These are phyloP conservation scores for Pelochelys cantorii DNA, from an alignment of 2,797 vertebrate genomes.

Conservation along the genomic window DNA sequence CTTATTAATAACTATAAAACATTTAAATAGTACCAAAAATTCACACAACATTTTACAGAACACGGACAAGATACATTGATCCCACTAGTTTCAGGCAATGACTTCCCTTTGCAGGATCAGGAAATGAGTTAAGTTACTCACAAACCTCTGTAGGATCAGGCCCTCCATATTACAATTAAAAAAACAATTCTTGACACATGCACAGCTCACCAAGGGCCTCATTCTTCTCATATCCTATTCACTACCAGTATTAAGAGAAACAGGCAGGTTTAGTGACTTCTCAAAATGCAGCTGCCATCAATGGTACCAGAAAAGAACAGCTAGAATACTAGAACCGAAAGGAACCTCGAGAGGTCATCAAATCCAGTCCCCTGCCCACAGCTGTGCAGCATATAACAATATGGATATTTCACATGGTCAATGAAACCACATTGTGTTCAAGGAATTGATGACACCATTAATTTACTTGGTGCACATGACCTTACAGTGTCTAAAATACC, in stretches of 20 bases:
- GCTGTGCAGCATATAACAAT: background rate
- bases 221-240: background rate
- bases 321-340: too few relatives aligned
- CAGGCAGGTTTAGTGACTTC: background rate
- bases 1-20: background rate
- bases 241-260: rapidly evolving
- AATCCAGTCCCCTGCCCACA: too few relatives aligned
- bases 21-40: background rate
- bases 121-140: background rate
- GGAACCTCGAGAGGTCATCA: too few relatives aligned
- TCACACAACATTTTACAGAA: rapidly evolving
- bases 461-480: background rate
- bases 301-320: background rate
- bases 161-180: background rate
- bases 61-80: rapidly evolving
- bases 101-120: rapidly evolving
- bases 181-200: rapidly evolving
- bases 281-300: background rate
- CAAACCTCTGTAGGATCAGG: background rate
- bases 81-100: background rate
- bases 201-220: background rate
- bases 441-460: background rate
- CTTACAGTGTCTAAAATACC: background rate
- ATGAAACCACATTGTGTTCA: background rate
- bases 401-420: background rate